Evolutionary conservation across 2,888 invertebrate genomes (phyloP), one percentile per base, ranked within the genome.

Genomic region (Dascillus cervinus): DNA sequence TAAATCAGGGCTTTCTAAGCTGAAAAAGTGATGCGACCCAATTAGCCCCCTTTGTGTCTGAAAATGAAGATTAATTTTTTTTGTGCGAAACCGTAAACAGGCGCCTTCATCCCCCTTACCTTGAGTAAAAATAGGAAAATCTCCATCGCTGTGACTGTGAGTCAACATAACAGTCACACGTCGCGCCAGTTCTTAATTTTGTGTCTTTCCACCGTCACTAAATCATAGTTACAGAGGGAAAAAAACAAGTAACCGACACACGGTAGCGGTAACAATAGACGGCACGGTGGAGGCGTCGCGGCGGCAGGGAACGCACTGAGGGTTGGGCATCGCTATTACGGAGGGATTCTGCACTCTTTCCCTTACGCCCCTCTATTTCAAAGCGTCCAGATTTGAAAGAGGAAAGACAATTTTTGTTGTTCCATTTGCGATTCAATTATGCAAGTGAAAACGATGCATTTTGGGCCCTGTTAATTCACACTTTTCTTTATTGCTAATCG

Each of bases 91-190:
- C n/a, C n/a, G n/a, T n/a, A n/a, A n/a, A n/a, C n/a, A n/a, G n/a
- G n/a, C n/a, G n/a, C n/a, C n/a, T n/a, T n/a, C n/a, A n/a, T n/a
- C n/a, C n/a, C n/a, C n/a, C 15, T 34, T 72, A 85, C 84, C 84
- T 82, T 77, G 76, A 66, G n/a, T n/a, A n/a, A 83, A 83, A 65
- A 83, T 77, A 56, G 85, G 85, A 68, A 85, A 85, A 67, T 85
- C 85, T 58, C 85, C 82, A 62, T 85, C 85, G 64, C 85, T 85
- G 67, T 82, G 81, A 63, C 85, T 85, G 70, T 85, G 85, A 47
- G 83, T 85, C 62, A 85, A 72, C 79, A 85, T 84, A n/a, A n/a
- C n/a, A n/a, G n/a, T 13, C 29, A 25, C 23, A 19, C 19, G 34
- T 13, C 28, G 22, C 19, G 23, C 28, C 13, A 23, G 27, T 13